These are phyloP conservation scores for Potamarius usumacintae DNA, from an alignment of 2,113 vertebrate species.

Conservation along the genomic window DNA sequence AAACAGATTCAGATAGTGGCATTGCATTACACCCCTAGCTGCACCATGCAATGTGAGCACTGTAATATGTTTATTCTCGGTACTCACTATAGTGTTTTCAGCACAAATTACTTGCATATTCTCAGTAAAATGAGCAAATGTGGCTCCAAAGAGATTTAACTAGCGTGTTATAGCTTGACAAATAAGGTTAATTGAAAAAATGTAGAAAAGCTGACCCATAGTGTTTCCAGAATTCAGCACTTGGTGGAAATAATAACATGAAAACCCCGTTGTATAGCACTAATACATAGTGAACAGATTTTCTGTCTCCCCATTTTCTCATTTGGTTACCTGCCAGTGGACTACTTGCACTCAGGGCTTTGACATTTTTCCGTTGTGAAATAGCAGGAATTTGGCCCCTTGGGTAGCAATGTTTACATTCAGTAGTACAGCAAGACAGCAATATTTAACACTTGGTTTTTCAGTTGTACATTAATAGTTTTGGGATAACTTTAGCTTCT, in stretches of 20 bases:
- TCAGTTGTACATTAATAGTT: background rate
- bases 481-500: background rate
- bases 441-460: background rate
- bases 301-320: background rate
- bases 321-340: background rate
- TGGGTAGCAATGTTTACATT: background rate
- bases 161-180: background rate
- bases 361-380: background rate
- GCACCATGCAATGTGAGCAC: background rate
- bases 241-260: background rate
- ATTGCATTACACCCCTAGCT: background rate
- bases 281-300: background rate
- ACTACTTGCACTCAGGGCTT: background rate
- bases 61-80: background rate
- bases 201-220: background rate
- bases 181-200: background rate
- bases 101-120: background rate
- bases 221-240: background rate
- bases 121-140: background rate
- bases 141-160: background rate
- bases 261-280: background rate
- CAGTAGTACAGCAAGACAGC: background rate
- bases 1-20: background rate
- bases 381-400: background rate
- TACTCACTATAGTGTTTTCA: background rate